Base-by-base conservation (phyloP, 1,140 invertebrate species). In the Panagrolaimus sp. region DNA sequence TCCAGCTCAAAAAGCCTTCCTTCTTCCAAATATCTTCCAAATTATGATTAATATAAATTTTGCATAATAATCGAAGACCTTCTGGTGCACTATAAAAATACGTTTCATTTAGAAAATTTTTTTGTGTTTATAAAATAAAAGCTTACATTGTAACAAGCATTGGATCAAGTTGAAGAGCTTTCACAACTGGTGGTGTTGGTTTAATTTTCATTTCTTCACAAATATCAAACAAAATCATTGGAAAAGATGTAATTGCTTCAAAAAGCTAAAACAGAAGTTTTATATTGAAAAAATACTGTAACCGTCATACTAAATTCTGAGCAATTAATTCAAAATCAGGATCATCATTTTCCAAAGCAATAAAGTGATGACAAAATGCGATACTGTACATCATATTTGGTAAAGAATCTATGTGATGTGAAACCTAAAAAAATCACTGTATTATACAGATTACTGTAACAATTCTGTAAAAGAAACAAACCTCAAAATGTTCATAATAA, bases 401-500 rank as follows among this genome's bases (percentile, higher is more conserved):
- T 9, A 64, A 43, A 5, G 17, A 32, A 21, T 32, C 63, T 2
- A 64, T 43, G 15, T 64, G 17, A 17, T 64, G 52, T 14, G 52
- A 21, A 58, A 58, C 52, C 52, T 58, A 24, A 58, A 58, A 2
- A 15, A 21, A 8, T 10, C 28, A 63, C 21, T 58, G 21, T 26
- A 24, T 4, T 17, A 10, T 1, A 12, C 48, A 58, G 14, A 0
- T 21, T 3, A n/a, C 1, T 1, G 12, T 4, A 38, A 38, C 7
- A 38, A 38, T 4, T 4, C 32, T 2, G 7, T 38, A 4, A 58
- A 58, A 10, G 0, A 21, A 26, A 10, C 52, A n/a, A 58, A 69
- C 74, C 21, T 72, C 66, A 17, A 65, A 72, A 14, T 70, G 6
- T 24, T 76, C 67, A 52, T 70, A 74, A 48, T 77, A 76, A 44